Evolutionary conservation across 2,113 vertebrate genomes (phyloP), one percentile per base, ranked within the genome.

Genomic region (Myxocyprinus asiaticus): DNA sequence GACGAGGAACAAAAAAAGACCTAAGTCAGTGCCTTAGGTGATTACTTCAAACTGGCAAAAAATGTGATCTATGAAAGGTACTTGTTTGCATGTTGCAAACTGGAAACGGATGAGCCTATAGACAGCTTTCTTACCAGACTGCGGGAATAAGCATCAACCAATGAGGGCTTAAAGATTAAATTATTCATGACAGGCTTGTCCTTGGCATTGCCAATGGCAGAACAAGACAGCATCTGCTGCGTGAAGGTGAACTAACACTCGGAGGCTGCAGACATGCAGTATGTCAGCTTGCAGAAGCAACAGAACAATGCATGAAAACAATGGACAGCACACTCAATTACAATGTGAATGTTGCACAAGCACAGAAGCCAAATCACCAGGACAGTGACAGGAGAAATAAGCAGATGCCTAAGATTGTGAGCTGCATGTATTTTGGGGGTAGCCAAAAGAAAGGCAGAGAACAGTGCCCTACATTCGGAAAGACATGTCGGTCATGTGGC

Each of bases 1-100:
- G 74, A 10, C 1, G 71, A 53, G 7, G 45, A 63, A 14, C 47
- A 73, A 15, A 8, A 5, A 79, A 78, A 14, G 65, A 67, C 8
- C 65, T n/a, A 9, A 47, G 7, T 47, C 1, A n/a, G 17, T 67
- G 65, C 44, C 4, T 5, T 67, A 2, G 65, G 65, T 9, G 65
- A n/a, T 8, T 67, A 67, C 14, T 67, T 67, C 8, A 67, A 67
- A 5, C 14, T 4, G 9, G 65, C 44, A 14, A 81, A 76, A 61
- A 82, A 82, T 42, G 67, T 79, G 9, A 83, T 86, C 9, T 84
- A 77, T 17, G 61, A 80, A 48, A 6, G 9, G 5, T 82, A 80
- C 42, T 9, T 84, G 42, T 86, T 84, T 9, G 59, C 71, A 4
- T 67, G 76, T 55, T 83, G 84, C 45, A 76, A 81, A 47, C 84